phyloP scores from a whole-genome alignment of 2,797 vertebrate species.

The Avahi laniger region DNA sequence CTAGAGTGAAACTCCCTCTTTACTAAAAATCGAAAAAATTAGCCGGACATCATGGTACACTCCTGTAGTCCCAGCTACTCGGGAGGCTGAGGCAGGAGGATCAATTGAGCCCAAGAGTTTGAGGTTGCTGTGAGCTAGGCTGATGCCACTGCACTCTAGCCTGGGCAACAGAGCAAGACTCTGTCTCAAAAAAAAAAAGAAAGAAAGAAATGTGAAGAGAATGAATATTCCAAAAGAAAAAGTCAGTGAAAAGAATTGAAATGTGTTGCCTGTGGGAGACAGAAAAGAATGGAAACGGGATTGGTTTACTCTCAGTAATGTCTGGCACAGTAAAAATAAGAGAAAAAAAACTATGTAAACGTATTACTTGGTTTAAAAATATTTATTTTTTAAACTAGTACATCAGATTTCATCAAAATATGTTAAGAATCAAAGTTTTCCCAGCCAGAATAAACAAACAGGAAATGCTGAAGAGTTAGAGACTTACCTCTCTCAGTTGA shows the following conservation, averaged over 20 bases:
- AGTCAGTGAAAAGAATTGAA: neutral
- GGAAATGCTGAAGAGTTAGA: slow-evolving; percentile 15
- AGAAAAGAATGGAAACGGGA: neutral
- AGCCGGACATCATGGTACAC: no score
- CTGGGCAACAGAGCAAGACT: no score
- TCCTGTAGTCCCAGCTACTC: no score
- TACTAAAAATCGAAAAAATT: no score
- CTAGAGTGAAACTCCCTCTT: no score
- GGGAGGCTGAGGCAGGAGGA: no score
- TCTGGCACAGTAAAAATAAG: neutral
- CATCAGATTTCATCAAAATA: slow-evolving; percentile 21
- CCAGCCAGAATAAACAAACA: slow-evolving; percentile 22
- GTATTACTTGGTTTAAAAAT: neutral
- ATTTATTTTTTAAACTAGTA: neutral
- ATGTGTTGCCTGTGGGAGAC: neutral
- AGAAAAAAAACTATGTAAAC: neutral
- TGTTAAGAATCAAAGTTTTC: neutral
- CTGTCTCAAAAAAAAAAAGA: no score
- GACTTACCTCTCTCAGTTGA: neutral
- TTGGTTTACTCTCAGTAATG: neutral
- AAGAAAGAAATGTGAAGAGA: neutral
- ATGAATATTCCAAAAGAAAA: neutral
- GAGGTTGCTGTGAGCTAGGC: no score
- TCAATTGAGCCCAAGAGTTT: no score
- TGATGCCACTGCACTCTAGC: no score